Evolutionary conservation across 53 echinoderm and acorn worm species (phyloP).

Genomic region (Echinarachnius parma): DNA sequence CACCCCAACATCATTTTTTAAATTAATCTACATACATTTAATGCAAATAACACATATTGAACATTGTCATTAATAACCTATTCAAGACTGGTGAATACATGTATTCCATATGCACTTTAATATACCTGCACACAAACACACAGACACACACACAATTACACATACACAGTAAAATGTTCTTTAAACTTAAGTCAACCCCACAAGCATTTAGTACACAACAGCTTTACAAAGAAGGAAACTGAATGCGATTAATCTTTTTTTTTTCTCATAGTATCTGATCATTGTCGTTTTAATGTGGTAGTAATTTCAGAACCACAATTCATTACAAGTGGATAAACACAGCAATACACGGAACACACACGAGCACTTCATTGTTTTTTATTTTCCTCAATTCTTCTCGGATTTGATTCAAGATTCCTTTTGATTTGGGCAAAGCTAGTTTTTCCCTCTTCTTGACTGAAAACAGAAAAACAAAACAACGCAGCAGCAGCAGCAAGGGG

Average conservation of each 20-base stretch:
- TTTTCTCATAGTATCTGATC: slow-evolving; percentile 46
- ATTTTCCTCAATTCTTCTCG: slow-evolving; percentile 1
- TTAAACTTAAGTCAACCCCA: background rate
- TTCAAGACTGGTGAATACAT: no score
- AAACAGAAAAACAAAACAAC: background rate
- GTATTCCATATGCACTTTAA: no score
- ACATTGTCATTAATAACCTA: no score
- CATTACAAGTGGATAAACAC: slow-evolving; percentile 21
- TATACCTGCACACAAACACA: background rate
- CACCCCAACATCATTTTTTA: no score
- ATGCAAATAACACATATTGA: no score
- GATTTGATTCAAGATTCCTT: background rate
- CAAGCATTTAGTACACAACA: background rate
- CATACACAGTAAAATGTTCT: no score
- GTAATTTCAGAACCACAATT: slow-evolving; percentile 45
- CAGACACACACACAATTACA: background rate
- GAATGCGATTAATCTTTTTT: background rate
- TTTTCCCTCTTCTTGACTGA: background rate
- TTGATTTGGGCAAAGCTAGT: slow-evolving; percentile 37
- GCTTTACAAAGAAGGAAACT: background rate
- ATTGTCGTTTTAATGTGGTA: slow-evolving; percentile 45
- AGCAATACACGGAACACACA: slow-evolving; percentile 46
- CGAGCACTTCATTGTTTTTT: slow-evolving; percentile 32
- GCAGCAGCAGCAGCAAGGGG: slow-evolving; percentile 9
- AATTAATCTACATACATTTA: no score